Base-by-base conservation (phyloP, 2,113 vertebrate genomes). In the Xyliphius kryptos region DNA sequence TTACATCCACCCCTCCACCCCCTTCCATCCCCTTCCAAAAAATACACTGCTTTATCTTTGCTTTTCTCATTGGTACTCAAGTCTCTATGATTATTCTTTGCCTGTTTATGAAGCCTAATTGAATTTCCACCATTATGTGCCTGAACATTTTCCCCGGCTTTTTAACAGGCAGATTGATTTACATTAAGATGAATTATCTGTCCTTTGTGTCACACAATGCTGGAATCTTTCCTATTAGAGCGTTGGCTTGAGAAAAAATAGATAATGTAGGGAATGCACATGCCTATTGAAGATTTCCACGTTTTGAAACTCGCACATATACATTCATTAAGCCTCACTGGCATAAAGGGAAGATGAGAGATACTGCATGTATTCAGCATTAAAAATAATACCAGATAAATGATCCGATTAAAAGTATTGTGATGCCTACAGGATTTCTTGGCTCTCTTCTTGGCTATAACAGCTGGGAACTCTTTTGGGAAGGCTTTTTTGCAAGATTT, bases 111-210 rank as follows among this genome's bases (percentile, higher is more conserved):
- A 14, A 37, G 51, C 19, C 63, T 61, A 66, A 66, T 63, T 51
- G 52, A 53, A 52, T 71, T 61, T 66, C 17, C 44, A 55, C 16
- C 26, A 50, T 55, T 53, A 46, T n/a, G 52, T 49, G 38, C 55
- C 44, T 66, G 47, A 63, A 66, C 43, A 63, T 61, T 48, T 66
- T 22, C 15, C 38, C 54, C 22, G 32, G 50, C 17, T 9, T 6
- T 32, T 14, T 13, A 67, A 63, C 57, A 48, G n/a, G 59, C 61
- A 56, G 46, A 61, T 66, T 47, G 53, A 69, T 83, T 84, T 82
- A 79, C 81, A 81, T 81, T 82, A 74, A 79, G 77, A 85, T 80
- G 80, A 74, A 75, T 84, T 70, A 80, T 78, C 69, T 68, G 72
- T 80, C 78, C 79, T 83, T 78, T 77, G 63, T 19, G 37, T 52